These are phyloP conservation scores for Heliconius eleuchia DNA, from an alignment of 1,140 invertebrate species.

Conservation along the genomic window DNA sequence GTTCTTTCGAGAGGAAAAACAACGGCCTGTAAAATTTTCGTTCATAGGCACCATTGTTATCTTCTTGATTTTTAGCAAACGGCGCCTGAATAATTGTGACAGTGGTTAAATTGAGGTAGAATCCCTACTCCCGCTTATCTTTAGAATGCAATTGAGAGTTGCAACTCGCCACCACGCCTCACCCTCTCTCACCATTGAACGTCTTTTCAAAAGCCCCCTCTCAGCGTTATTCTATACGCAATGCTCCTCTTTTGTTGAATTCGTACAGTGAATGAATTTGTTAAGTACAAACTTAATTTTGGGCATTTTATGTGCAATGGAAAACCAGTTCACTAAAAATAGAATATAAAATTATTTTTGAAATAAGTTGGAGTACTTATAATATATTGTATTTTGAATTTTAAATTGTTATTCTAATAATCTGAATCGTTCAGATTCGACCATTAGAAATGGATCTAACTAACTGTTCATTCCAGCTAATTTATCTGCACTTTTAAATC, in stretches of 20 bases:
- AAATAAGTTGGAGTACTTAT: not conserved
- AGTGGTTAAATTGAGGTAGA: slow-evolving; percentile 46
- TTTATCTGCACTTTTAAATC: not conserved
- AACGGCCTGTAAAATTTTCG: slow-evolving; percentile 39
- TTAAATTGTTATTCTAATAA: too few species aligned
- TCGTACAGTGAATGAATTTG: slow-evolving; percentile 53
- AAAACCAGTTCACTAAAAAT: not conserved
- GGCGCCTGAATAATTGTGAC: slow-evolving; percentile 42
- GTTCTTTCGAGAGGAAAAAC: slow-evolving; percentile 33
- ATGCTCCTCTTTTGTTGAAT: slow-evolving; percentile 59
- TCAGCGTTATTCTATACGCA: slow-evolving; percentile 38
- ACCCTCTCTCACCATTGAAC: slow-evolving; percentile 48
- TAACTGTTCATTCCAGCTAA: not conserved
- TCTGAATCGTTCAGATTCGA: too few species aligned
- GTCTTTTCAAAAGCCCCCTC: slow-evolving; percentile 62
- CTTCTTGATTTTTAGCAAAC: slow-evolving; percentile 26
- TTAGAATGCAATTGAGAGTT: slow-evolving; percentile 62
- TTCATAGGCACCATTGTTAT: slow-evolving; percentile 41
- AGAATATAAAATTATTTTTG: not conserved
- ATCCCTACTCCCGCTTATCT: slow-evolving; percentile 45
- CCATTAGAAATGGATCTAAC: too few species aligned
- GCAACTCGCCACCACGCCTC: slow-evolving; percentile 51
- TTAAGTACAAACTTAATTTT: slow-evolving; percentile 49
- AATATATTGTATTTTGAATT: too few species aligned
- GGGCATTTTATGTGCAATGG: not conserved